Evolutionary conservation across 2,888 invertebrate genomes (phyloP), one percentile per base, ranked within the genome.

Genomic region (Mongoloraphidia duomilia): DNA sequence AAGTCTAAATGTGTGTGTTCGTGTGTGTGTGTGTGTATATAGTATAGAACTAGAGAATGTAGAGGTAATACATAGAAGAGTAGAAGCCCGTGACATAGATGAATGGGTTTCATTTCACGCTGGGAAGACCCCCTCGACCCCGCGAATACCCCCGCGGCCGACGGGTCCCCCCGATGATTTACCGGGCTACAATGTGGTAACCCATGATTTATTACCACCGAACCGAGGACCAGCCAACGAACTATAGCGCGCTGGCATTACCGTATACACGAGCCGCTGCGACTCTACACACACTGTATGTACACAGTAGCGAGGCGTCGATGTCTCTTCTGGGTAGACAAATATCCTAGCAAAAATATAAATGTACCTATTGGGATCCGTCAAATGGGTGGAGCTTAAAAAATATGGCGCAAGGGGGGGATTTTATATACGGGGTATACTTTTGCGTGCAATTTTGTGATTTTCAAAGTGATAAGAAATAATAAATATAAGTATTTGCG

Each of bases 121-220:
- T 66, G 69, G 63, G 67, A 70, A 72, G 67, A 70, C 66, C 68
- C 67, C 69, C 69, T 69, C 68, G 64, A 67, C 65, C 67, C 65
- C 62, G 57, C 54, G 57, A 50, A 52, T 51, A 50, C 52, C 47
- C 49, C 53, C 44, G 40, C 52, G 49, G 55, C 49, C 51, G 53
- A 49, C 12, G 12, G 33, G 33, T 33, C 49, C 41, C 53, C 66
- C 64, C 63, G 72, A 77, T 77, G 76, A 76, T 77, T 76, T 76
- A 76, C 74, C 71, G 74, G 72, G 74, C 73, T 75, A 75, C 76
- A 75, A 75, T 76, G 76, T 76, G 77, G 77, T 76, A 76, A 75
- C 74, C 75, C 76, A 76, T 76, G 76, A 77, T 77, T 76, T 77
- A 77, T 75, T 61, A 70, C 67, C 66, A 72, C 72, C 73, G 73